A percentile compares a stretch with the other conserved stretches of the same genome.
Conservation (phyloP, 2,113 vertebrate species). For the Anhinga anhinga region DNA sequence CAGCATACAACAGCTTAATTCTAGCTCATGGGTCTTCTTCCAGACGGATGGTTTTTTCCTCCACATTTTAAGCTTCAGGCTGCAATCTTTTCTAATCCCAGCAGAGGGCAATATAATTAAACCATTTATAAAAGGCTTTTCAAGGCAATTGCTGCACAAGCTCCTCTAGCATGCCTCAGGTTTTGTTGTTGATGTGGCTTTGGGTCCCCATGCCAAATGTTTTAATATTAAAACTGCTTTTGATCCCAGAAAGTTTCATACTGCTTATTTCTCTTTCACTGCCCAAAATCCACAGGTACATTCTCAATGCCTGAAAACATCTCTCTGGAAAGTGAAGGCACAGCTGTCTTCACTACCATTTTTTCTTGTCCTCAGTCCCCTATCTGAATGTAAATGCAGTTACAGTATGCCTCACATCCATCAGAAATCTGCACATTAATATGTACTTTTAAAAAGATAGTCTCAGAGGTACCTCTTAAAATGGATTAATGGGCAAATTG, state of each 20-base stretch:
- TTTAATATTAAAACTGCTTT: not conserved
- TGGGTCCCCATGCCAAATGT: not conserved
- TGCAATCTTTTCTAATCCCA: constrained; percentile 21
- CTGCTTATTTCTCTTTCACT: not conserved
- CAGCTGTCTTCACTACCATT: not conserved
- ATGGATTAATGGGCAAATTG: not conserved
- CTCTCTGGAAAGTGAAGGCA: not conserved
- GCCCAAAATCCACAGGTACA: not conserved
- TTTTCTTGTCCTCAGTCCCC: not conserved
- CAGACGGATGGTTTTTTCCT: accelerated
- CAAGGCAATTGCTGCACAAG: not conserved
- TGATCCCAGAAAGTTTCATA: not conserved
- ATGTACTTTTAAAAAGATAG: not conserved
- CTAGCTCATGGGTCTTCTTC: not conserved
- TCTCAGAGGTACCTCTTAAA: not conserved
- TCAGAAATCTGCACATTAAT: not conserved
- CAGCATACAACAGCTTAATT: not conserved
- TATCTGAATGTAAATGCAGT: not conserved
- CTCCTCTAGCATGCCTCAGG: not conserved
- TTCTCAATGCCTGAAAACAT: not conserved
- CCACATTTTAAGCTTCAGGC: not conserved
- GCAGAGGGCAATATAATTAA: constrained; percentile 56
- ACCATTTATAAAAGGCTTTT: not conserved
- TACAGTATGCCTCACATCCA: not conserved
- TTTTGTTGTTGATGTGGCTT: not conserved